Conservation (phyloP, 2,797 vertebrate species). For the Anguilla obscura region DNA sequence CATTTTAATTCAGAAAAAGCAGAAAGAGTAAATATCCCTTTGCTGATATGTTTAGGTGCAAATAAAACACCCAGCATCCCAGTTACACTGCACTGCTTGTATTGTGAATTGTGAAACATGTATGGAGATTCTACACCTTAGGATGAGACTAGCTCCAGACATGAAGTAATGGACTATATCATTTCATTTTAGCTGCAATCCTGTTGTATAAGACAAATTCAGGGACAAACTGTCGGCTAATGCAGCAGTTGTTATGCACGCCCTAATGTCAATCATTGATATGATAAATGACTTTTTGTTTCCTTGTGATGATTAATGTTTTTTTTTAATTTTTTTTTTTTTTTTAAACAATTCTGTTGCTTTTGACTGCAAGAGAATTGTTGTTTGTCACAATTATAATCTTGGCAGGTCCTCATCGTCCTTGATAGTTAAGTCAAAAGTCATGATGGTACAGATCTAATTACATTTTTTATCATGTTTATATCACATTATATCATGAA, state of each 20-base stretch:
- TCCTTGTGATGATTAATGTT: not conserved
- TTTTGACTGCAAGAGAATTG: not conserved
- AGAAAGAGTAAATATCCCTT: too few species aligned
- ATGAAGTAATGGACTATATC: not conserved
- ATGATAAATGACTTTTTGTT: not conserved
- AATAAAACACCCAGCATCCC: not conserved
- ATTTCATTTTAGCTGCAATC: not conserved
- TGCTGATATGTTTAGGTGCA: too few species aligned
- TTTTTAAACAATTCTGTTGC: too few species aligned
- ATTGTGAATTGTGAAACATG: not conserved
- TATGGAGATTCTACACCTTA: not conserved
- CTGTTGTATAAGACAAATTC: conserved; percentile 11
- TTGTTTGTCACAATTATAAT: not conserved
- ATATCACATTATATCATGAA: not conserved
- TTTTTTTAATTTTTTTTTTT: not conserved
- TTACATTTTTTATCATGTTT: not conserved
- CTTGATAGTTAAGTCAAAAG: not conserved
- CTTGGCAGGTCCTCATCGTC: not conserved
- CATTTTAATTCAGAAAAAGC: too few species aligned
- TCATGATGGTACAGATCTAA: not conserved
- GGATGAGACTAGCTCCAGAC: not conserved
- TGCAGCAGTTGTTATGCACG: conserved; percentile 4
- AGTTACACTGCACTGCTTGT: not conserved
- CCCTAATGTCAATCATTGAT: not conserved
- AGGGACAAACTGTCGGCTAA: conserved; percentile 3